phyloP scores from a whole-genome alignment of 1,140 invertebrate genomes.

The Caenorhabditis latens region DNA sequence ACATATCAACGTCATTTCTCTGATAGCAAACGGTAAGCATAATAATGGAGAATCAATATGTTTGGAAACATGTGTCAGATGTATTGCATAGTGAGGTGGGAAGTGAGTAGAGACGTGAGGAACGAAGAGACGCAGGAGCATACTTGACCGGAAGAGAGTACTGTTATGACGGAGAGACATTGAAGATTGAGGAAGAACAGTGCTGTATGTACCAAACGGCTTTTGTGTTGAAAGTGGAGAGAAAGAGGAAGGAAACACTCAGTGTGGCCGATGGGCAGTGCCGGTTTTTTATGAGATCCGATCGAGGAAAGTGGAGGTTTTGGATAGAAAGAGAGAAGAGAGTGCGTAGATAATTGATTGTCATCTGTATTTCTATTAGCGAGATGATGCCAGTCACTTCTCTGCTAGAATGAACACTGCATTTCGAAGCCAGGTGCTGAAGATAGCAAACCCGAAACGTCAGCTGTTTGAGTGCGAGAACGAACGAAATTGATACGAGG shows the following conservation, averaged over 20 bases:
- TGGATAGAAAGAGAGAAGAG: not conserved
- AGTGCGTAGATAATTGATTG: conserved; percentile 26
- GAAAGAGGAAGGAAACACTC: conserved; percentile 10
- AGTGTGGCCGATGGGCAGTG: conserved; percentile 6
- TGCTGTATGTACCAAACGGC: conserved; percentile 47
- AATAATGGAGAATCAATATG: conserved; percentile 46
- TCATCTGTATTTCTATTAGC: conserved; percentile 23
- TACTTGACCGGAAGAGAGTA: conserved; percentile 34
- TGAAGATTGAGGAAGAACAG: conserved; percentile 36
- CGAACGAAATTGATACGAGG: conserved; percentile 29
- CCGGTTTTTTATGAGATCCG: conserved; percentile 50
- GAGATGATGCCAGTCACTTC: not conserved
- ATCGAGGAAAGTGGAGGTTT: conserved; percentile 24
- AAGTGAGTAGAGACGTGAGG: conserved; percentile 18
- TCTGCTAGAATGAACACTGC: not conserved
- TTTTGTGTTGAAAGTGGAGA: conserved; percentile 35
- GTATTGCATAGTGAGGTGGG: conserved; percentile 37
- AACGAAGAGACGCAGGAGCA: not conserved
- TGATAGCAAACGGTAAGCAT: conserved; percentile 25
- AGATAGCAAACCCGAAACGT: not conserved
- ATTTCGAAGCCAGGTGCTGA: not conserved
- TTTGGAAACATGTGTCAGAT: conserved; percentile 54
- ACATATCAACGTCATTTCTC: not conserved
- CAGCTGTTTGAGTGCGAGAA: conserved; percentile 27
- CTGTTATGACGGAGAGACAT: conserved; percentile 30